phyloP scores from a whole-genome alignment of 2,888 invertebrate species.

The Cephonodes hylas region DNA sequence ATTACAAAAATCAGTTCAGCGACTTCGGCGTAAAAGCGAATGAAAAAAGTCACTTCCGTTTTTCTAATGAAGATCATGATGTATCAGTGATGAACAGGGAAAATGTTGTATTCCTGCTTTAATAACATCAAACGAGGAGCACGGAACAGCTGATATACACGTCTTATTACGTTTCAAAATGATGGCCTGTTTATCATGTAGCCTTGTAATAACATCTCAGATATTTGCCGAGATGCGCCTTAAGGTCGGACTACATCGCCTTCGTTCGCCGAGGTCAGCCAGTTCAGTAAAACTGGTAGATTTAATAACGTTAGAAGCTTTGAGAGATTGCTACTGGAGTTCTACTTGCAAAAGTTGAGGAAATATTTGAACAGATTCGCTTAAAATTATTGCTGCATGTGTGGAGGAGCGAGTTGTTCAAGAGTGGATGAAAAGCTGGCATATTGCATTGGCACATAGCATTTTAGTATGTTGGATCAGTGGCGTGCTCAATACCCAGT shows the following conservation, averaged over 20 bases:
- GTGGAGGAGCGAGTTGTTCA: no score
- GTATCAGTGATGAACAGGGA: no score
- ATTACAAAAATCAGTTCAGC: no score
- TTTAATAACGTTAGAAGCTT: constrained; percentile 6
- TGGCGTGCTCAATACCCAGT: no score
- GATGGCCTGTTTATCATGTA: not conserved
- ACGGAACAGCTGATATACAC: no score
- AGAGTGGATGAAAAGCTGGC: not conserved
- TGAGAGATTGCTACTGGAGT: not conserved
- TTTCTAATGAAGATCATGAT: no score
- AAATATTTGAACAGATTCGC: not conserved
- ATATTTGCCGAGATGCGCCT: not conserved
- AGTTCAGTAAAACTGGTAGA: not conserved
- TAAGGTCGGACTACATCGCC: not conserved
- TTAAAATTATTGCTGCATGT: not conserved
- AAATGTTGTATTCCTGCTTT: no score
- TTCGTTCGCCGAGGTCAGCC: not conserved
- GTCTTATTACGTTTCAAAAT: not conserved
- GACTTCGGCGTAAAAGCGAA: no score
- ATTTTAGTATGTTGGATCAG: no score
- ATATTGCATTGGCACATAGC: not conserved
- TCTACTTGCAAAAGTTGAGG: not conserved
- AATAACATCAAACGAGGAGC: no score
- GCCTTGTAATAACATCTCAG: not conserved
- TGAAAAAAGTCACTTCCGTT: no score